phyloP scores from a whole-genome alignment of 2,888 invertebrate genomes.

The Cistogaster globosa region DNA sequence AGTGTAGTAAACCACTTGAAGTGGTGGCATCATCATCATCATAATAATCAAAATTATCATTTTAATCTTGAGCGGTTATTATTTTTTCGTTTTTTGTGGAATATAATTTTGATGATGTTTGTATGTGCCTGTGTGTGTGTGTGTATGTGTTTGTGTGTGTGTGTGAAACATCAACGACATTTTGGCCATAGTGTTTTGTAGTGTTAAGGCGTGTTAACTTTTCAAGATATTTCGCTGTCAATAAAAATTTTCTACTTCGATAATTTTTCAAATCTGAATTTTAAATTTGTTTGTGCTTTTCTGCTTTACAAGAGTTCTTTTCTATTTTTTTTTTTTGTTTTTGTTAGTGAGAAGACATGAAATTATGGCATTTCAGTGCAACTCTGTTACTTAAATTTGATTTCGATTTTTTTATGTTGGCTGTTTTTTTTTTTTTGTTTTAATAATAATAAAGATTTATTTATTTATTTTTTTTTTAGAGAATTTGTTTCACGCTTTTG shows the following conservation, averaged over 20 bases:
- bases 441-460: conserved; percentile 34
- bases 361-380: conserved; percentile 47
- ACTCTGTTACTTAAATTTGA: conserved; percentile 17
- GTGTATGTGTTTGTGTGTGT: neutral
- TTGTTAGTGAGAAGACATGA: conserved; percentile 13
- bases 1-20: neutral
- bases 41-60: conserved; percentile 62
- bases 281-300: conserved; percentile 58
- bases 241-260: conserved; percentile 71
- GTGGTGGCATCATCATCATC: conserved; percentile 27
- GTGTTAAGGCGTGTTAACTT: conserved; percentile 71
- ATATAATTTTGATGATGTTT: neutral
- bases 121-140: neutral
- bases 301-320: neutral
- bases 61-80: conserved; percentile 13
- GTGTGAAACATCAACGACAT: conserved; percentile 27
- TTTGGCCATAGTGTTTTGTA: conserved; percentile 61
- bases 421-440: neutral
- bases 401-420: neutral
- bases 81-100: neutral
- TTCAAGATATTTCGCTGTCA: conserved; percentile 69
- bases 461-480: conserved; percentile 42
- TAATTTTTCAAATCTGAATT: conserved; percentile 70
- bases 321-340: neutral
- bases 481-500: conserved; percentile 70